Percentiles rank a stretch among this genome's conserved stretches.
Conservation (phyloP, 2,797 vertebrate species). For the Lepilemur ruficaudatus region DNA sequence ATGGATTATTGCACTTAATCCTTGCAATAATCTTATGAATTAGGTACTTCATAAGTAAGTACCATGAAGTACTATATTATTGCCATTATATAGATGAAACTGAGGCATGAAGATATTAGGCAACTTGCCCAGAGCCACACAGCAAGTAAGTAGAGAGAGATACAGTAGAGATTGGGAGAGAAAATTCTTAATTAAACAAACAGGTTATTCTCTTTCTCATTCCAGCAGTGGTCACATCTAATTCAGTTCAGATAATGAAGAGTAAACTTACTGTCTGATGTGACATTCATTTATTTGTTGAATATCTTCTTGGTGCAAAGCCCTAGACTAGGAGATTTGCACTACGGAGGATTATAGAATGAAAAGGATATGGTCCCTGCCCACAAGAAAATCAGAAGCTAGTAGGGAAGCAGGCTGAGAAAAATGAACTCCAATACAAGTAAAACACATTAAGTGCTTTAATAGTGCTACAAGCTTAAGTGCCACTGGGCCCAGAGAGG, state of each 20-base stretch:
- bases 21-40: not conserved
- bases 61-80: not conserved
- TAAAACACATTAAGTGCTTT: slow-evolving; percentile 11
- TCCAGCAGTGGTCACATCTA: not conserved
- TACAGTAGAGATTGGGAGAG: not conserved
- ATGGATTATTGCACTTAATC: slow-evolving; percentile 23
- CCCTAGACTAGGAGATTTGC: not conserved
- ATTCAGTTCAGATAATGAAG: not conserved
- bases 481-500: not conserved
- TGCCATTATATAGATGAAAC: not conserved
- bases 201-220: slow-evolving; percentile 8
- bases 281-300: slow-evolving; percentile 12
- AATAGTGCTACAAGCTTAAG: not conserved
- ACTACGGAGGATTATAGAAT: not conserved
- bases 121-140: not conserved
- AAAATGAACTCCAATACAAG: not conserved
- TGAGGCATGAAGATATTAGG: not conserved
- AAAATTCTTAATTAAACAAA: slow-evolving; percentile 42
- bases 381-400: slow-evolving; percentile 43
- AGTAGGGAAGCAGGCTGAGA: not conserved
- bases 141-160: not conserved
- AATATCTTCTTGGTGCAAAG: slow-evolving; percentile 11
- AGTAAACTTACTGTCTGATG: not conserved
- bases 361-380: not conserved
- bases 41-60: not conserved